Conservation (phyloP, 2,888 invertebrate species). For the Drosophila pseudotalamancana region DNA sequence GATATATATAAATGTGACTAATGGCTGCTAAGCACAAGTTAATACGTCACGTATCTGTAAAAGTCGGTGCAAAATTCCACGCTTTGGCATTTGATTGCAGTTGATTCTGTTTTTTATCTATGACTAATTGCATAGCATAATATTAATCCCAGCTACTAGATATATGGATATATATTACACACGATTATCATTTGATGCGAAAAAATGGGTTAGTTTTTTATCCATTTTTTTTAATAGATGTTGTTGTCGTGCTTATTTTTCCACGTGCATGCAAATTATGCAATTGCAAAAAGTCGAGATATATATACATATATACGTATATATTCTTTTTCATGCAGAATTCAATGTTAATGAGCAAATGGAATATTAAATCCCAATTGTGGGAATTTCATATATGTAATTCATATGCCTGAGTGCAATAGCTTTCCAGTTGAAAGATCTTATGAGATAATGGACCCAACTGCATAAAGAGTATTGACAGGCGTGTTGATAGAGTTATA, state of each 20-base stretch:
- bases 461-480: background rate
- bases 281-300: background rate
- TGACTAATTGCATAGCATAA: constrained; percentile 38
- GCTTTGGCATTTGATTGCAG: constrained; percentile 20
- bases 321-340: constrained; percentile 22
- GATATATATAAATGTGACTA: constrained; percentile 21
- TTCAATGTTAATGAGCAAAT: constrained; percentile 48
- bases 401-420: constrained; percentile 4
- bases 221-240: background rate
- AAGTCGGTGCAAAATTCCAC: constrained; percentile 27
- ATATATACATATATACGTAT: background rate
- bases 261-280: constrained; percentile 39
- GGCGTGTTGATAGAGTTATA: no score
- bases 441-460: background rate
- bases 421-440: background rate
- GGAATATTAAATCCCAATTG: constrained; percentile 17
- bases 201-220: constrained; percentile 15
- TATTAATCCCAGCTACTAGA: background rate
- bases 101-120: constrained; percentile 19
- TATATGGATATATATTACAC: constrained; percentile 19
- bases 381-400: constrained; percentile 40
- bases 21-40: constrained; percentile 3
- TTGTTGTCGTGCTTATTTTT: background rate
- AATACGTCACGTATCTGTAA: constrained; percentile 28
- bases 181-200: constrained; percentile 8